Evolutionary conservation across 2,113 vertebrate genomes (phyloP), one percentile per base, ranked within the genome.

Genomic region (Emydocephalus ijimae): DNA sequence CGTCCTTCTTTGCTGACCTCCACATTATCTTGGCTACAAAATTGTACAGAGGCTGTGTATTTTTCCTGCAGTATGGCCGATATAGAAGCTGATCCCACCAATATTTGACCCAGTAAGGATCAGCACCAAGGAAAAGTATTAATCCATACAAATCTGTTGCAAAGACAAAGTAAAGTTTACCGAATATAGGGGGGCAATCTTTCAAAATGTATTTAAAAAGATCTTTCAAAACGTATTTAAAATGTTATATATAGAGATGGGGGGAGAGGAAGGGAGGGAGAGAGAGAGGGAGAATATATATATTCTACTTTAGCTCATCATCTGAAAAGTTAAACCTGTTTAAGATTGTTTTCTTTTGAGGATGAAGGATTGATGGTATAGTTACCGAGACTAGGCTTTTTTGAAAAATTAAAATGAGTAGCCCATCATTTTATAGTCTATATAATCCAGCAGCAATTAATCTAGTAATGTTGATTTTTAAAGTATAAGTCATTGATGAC

Each of bases 51-150:
- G 97, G 98, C 56, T 92, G 97, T 0, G 99, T 98, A 96, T 98
- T 99, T 94, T 98, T 99, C 85, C 97, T 98, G 24, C 98, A 98
- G 93, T 99, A 99, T 14, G 99, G 99, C n/a, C 97, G 98, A 96
- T 99, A 99, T 0, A 99, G 97, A 93, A 99, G 98, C 50, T 98
- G 99, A 94, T 98, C 97, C 99, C 99, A 99, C 99, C 99, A 99
- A 92, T 99, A 98, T 93, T 98, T 99, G 20, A 99, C 98, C 98
- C 99, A 99, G 96, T 98, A 99, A 56, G 99, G 99, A 94, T 99
- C 99, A n/a, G 98, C 97, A 93, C 99, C 99, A 93, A 99, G 97
- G 93, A 99, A 99, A 93, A 99, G 98, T 43, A 99, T 97, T 57
- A 99, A 98, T 57, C 99, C 99, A 91, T 99, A 99, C 23, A 99